phyloP scores from a whole-genome alignment of 2,888 invertebrate genomes.

The Drosophila falleni region DNA sequence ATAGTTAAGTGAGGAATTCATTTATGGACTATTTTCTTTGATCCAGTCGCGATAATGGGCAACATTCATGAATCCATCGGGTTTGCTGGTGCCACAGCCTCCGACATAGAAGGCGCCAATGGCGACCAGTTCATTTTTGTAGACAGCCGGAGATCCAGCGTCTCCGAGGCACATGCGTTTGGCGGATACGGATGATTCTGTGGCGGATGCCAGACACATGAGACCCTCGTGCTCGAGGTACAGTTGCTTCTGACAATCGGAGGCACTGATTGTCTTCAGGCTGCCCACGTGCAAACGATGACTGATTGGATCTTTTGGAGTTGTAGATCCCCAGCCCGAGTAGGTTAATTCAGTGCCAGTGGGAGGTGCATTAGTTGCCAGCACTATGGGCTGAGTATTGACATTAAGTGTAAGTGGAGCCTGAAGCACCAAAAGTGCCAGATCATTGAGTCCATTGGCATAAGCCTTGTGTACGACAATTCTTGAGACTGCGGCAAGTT shows the following conservation, averaged over 20 bases:
- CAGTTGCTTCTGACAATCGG: constrained; percentile 61
- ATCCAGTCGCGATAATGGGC: constrained; percentile 71
- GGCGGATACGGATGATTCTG: not conserved
- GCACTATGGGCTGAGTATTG: constrained; percentile 65
- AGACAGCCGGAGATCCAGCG: constrained; percentile 83
- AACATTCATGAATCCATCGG: constrained; percentile 83
- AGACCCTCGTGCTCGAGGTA: constrained; percentile 62
- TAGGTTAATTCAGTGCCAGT: constrained; percentile 61
- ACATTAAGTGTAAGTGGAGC: constrained; percentile 62
- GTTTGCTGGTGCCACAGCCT: constrained; percentile 72
- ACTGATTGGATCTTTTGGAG: constrained; percentile 55
- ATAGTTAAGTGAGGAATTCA: not conserved
- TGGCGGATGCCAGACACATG: constrained; percentile 75
- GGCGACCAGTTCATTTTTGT: constrained; percentile 77
- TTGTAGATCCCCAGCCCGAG: constrained; percentile 80
- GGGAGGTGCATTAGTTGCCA: constrained; percentile 66
- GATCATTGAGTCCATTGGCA: constrained; percentile 65
- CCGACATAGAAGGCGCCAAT: constrained; percentile 78
- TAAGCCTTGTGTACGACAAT: constrained; percentile 74
- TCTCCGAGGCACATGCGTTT: constrained; percentile 82
- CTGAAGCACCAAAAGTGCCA: constrained; percentile 80
- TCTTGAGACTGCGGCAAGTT: constrained; percentile 67
- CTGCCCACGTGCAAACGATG: constrained; percentile 72
- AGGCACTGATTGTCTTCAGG: constrained; percentile 59
- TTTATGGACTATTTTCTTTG: constrained; percentile 30